Evolutionary conservation across 2,888 invertebrate species (phyloP), one percentile per base, ranked within the genome.

Genomic region (Tenthredo mesomela): DNA sequence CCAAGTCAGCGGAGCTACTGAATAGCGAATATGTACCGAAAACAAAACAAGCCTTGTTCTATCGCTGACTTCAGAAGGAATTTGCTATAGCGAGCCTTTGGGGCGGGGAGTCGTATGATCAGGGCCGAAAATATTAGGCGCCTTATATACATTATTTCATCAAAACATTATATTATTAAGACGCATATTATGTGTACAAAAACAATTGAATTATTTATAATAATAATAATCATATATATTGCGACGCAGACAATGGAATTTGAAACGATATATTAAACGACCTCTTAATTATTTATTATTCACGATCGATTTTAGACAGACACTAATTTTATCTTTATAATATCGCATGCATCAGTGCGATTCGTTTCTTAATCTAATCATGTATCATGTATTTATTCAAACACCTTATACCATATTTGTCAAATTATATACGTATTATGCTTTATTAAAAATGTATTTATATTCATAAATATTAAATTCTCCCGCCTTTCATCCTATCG

Each of bases 1-100:
- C 78, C 65, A 67, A 61, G 50, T 84, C 84, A 67, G 65, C 65
- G 77, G 65, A 67, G 47, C 67, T 77, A 84, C 84, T 84, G 77
- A 67, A 78, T 80, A 37, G 80, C 58, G 61, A 80, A 80, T 80
- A 21, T 73, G 12, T 73, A 80, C 80, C 21, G 80, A 80, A 80
- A 80, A 80, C 80, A 80, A 80, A 80, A 80, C 61, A 80, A 80
- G 80, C 80, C 80, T 37, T 54, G 50, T 77, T 54, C 29, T 54
- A 54, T 21, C 29, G 73, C 73, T 33, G 50, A 77, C 50, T 77
- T 50, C 77, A 54, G 18, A 25, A n/a, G 80, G 80, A 80, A 80
- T 61, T 61, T 54, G 29, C 77, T 54, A 47, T 54, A 47, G 80
- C 40, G 21, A n/a, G 61, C 25, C 21, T 73, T 40, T 21, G 40